Conservation (phyloP, 2,888 invertebrate genomes). For the Acanthoscelides obtectus region DNA sequence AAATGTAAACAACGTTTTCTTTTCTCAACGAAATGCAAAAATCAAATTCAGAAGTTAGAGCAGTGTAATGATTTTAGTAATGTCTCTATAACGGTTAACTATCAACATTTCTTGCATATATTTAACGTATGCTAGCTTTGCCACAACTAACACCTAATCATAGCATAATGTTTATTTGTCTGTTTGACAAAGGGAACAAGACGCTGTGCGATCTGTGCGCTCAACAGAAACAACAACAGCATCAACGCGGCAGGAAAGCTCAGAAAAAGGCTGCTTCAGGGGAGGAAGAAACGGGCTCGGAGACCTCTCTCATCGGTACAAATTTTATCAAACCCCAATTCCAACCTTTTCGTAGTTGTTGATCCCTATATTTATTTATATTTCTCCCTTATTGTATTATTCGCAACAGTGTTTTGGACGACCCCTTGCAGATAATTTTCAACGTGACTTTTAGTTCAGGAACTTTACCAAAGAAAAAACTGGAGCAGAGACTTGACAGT, state of each 20-base stretch:
- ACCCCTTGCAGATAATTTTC: not conserved
- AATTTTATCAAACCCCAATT: not conserved
- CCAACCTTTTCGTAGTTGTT: not conserved
- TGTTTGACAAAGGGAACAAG: slow-evolving; percentile 68
- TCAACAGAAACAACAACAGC: slow-evolving; percentile 62
- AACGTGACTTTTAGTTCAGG: no score
- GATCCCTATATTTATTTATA: not conserved
- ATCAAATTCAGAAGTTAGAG: no score
- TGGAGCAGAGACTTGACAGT: no score
- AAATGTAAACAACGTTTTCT: no score
- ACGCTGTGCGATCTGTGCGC: slow-evolving; percentile 83
- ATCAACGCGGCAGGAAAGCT: slow-evolving; percentile 60
- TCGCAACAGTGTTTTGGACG: not conserved
- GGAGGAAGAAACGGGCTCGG: slow-evolving; percentile 33
- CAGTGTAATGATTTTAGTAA: no score
- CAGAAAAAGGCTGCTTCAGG: slow-evolving; percentile 46
- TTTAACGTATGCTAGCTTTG: not conserved
- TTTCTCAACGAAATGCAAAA: no score
- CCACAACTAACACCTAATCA: slow-evolving; percentile 1
- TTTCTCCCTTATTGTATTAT: not conserved
- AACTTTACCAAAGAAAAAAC: no score
- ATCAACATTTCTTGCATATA: not conserved
- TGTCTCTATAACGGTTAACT: no score
- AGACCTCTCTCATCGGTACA: not conserved
- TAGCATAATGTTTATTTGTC: not conserved